Evolutionary conservation across 2,113 vertebrate species (phyloP).

Genomic region (Passer domesticus): DNA sequence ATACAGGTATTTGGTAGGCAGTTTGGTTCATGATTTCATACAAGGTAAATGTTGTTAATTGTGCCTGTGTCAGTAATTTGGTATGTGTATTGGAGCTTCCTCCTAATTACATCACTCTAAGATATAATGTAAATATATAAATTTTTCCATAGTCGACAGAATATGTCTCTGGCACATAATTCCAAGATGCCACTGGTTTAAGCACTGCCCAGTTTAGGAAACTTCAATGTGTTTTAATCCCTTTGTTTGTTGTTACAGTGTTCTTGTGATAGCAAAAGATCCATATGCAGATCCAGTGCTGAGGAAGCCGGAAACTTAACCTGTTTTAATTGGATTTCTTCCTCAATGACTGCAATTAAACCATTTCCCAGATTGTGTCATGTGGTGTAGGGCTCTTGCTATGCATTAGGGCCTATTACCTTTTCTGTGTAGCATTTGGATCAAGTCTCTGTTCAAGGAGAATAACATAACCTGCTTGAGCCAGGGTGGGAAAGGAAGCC

Average conservation of each 20-base stretch:
- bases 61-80: not conserved
- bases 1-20: not conserved
- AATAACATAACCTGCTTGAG: not conserved
- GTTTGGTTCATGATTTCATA: not conserved
- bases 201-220: not conserved
- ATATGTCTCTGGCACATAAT: not conserved
- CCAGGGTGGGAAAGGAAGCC: not conserved
- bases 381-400: not conserved
- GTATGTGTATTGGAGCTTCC: not conserved
- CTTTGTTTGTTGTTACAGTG: not conserved
- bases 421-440: not conserved
- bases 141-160: not conserved
- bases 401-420: not conserved
- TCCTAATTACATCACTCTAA: not conserved
- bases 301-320: conserved; percentile 30
- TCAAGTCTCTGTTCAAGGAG: not conserved
- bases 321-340: conserved; percentile 42
- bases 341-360: conserved; percentile 26
- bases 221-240: not conserved
- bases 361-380: not conserved
- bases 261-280: not conserved
- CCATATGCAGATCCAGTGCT: not conserved
- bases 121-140: not conserved
- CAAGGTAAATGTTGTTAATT: not conserved
- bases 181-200: not conserved